Conservation (phyloP, 92 coral and sea anemone species). For the Virgularia gustaviana region DNA sequence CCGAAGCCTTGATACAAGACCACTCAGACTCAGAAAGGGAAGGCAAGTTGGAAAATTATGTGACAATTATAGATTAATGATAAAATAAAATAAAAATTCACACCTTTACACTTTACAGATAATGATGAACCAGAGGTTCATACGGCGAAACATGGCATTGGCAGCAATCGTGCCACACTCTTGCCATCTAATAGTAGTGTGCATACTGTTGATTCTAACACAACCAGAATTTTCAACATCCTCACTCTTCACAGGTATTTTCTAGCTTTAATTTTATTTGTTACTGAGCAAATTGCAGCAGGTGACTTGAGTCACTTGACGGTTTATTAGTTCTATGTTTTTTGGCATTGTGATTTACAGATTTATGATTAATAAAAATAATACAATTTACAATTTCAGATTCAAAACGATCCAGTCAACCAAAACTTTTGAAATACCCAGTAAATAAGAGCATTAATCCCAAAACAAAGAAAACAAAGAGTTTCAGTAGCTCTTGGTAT, state of each 20-base stretch:
- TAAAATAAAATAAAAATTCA: not conserved
- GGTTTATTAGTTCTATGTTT: not conserved
- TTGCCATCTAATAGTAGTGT: not conserved
- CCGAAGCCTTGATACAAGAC: not conserved
- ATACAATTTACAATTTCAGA: conserved; percentile 11
- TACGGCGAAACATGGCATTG: conserved; percentile 5
- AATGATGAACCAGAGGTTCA: conserved; percentile 19
- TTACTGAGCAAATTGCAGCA: not conserved
- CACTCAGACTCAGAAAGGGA: not conserved
- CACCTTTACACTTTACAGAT: conserved; percentile 9
- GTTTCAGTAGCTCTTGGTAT: conserved; percentile 32
- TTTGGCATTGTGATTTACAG: not conserved
- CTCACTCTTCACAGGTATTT: conserved; percentile 18
- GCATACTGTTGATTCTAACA: not conserved
- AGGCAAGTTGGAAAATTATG: not conserved
- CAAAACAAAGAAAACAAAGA: conserved; percentile 26
- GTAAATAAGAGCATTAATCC: conserved; percentile 29
- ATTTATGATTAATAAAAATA: too few species aligned
- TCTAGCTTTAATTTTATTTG: not conserved
- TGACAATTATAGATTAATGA: not conserved
- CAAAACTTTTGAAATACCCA: conserved; percentile 22
- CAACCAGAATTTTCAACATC: conserved; percentile 23
- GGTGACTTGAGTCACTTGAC: not conserved
- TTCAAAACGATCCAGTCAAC: conserved; percentile 20
- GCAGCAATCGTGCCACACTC: conserved; percentile 19